phyloP scores from a whole-genome alignment of 2,113 vertebrate species.

The Alethe castanea region DNA sequence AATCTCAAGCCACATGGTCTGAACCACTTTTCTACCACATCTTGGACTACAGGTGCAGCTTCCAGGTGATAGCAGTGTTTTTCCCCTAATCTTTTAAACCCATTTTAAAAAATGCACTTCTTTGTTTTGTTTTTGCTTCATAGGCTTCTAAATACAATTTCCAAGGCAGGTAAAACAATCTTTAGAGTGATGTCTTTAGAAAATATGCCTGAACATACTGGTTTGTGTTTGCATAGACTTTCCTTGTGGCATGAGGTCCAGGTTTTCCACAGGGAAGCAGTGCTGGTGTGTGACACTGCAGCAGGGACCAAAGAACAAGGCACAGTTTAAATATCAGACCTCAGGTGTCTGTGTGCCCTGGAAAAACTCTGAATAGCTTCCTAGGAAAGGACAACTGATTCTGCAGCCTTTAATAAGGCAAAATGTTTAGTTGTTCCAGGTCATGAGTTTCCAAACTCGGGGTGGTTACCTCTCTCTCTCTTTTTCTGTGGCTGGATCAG shows the following conservation, averaged over 20 bases:
- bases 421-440: not conserved
- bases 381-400: not conserved
- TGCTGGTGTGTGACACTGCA: not conserved
- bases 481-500: not conserved
- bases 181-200: not conserved
- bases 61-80: not conserved
- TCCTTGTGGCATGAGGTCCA: not conserved
- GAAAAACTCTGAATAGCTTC: not conserved
- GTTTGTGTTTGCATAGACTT: not conserved
- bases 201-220: not conserved
- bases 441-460: not conserved
- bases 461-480: not conserved
- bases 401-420: not conserved
- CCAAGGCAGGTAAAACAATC: not conserved
- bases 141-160: not conserved
- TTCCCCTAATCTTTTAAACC: not conserved
- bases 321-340: not conserved
- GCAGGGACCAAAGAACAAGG: not conserved
- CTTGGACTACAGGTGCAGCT: not conserved
- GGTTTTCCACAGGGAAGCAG: not conserved
- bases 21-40: not conserved
- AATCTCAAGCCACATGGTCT: not conserved
- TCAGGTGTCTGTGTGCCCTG: not conserved
- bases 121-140: not conserved
- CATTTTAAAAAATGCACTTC: not conserved